phyloP scores from a whole-genome alignment of 2,888 invertebrate species.

The Sympetrum striolatum region DNA sequence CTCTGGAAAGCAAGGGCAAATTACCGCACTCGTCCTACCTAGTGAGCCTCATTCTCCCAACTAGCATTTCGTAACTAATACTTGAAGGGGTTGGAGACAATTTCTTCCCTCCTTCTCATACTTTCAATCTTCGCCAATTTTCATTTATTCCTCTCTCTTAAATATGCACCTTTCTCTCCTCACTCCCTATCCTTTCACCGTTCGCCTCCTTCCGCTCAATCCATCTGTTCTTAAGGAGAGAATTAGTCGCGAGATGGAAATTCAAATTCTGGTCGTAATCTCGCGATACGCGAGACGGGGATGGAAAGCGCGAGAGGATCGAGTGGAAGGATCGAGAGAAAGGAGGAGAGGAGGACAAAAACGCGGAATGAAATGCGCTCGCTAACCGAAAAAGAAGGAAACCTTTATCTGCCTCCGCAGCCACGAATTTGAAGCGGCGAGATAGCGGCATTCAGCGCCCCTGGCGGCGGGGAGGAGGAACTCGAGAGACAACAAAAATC shows the following conservation, averaged over 20 bases:
- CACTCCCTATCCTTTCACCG: neutral
- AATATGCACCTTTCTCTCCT: too few species aligned
- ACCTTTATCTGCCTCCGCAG: neutral
- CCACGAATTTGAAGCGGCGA: neutral
- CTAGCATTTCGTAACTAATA: too few species aligned
- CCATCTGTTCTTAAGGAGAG: neutral
- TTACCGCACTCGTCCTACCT: too few species aligned
- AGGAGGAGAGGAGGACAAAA: neutral
- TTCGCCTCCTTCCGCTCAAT: neutral
- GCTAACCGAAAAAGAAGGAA: neutral
- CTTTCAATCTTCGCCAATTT: too few species aligned
- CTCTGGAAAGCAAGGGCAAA: too few species aligned
- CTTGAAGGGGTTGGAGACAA: too few species aligned
- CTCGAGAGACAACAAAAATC: neutral
- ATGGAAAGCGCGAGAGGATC: neutral
- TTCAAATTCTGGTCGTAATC: neutral
- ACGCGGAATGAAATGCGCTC: neutral
- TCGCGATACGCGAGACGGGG: neutral
- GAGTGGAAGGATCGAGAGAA: neutral
- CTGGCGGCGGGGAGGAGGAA: neutral
- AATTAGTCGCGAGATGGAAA: conserved; percentile 14
- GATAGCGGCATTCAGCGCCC: neutral
- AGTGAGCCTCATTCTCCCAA: too few species aligned
- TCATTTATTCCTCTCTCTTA: too few species aligned
- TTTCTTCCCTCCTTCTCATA: too few species aligned